A percentile compares a stretch with the other conserved stretches of the same genome.
Evolutionary conservation across 2,797 vertebrate genomes (phyloP).

Genomic region (Threskiornis aethiopicus): DNA sequence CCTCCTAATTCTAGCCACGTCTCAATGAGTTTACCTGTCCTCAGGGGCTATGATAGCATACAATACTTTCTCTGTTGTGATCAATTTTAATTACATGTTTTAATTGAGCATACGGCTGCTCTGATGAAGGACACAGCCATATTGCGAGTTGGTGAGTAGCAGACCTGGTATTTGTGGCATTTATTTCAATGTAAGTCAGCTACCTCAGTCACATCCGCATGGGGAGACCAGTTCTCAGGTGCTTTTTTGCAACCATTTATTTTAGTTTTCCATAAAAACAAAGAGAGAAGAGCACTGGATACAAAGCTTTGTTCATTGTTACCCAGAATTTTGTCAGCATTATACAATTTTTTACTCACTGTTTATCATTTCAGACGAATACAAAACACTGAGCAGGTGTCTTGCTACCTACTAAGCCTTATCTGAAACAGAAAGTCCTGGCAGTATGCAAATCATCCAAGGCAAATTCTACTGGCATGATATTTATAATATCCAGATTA

Average conservation of each 20-base stretch:
- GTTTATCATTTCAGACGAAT: neutral
- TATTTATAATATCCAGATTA: neutral
- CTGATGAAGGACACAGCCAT: slow-evolving; percentile 18
- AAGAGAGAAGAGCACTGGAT: neutral
- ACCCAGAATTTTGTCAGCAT: neutral
- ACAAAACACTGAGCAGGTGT: neutral
- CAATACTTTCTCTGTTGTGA: neutral
- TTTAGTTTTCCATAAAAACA: neutral
- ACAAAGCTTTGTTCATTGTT: neutral
- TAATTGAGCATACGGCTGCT: neutral
- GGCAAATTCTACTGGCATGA: neutral
- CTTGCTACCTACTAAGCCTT: neutral
- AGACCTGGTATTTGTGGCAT: neutral
- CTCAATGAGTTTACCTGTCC: neutral
- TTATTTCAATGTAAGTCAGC: neutral
- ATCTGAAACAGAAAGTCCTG: neutral
- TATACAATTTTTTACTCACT: neutral
- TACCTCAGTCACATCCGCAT: neutral
- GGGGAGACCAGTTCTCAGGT: neutral
- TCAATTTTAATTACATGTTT: neutral
- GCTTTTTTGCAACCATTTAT: neutral
- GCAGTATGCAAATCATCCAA: neutral
- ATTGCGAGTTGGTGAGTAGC: neutral
- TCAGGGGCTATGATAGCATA: neutral
- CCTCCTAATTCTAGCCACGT: neutral